Percentiles rank a stretch among this genome's conserved stretches.
Conservation (phyloP, 2,888 invertebrate species). For the Trypoxylon attenuatum region DNA sequence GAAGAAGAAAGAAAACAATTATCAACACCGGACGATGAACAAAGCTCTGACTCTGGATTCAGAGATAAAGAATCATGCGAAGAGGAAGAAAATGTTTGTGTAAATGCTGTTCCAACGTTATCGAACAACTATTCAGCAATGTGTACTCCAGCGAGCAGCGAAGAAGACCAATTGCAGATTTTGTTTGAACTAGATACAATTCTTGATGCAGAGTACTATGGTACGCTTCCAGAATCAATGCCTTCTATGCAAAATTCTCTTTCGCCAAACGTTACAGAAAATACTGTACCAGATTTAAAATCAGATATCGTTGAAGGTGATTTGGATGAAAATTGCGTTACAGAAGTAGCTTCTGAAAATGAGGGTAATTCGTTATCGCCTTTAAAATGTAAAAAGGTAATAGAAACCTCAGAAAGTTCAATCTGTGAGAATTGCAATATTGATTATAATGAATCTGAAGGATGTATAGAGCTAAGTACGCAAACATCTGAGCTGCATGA, state of each 20-base stretch:
- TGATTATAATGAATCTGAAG: not conserved
- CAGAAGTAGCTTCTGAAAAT: slow-evolving; percentile 13
- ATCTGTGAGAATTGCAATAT: not conserved
- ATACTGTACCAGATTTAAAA: not conserved
- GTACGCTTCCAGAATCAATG: slow-evolving; percentile 57
- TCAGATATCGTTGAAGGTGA: too few species aligned
- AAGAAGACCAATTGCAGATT: slow-evolving; percentile 69
- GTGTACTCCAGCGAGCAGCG: slow-evolving; percentile 51
- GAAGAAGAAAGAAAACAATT: slow-evolving; percentile 73
- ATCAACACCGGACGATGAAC: slow-evolving; percentile 75
- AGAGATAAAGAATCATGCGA: slow-evolving; percentile 75
- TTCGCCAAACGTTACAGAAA: slow-evolving; percentile 9
- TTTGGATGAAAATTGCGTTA: slow-evolving; percentile 18
- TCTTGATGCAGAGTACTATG: slow-evolving; percentile 69
- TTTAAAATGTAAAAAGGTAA: not conserved
- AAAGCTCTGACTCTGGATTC: slow-evolving; percentile 76
- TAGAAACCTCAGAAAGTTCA: not conserved
- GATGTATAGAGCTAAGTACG: not conserved
- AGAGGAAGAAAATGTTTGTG: slow-evolving; percentile 68
- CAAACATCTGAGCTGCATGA: not conserved
- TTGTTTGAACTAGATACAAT: slow-evolving; percentile 69
- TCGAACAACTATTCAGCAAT: slow-evolving; percentile 29
- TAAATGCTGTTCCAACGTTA: slow-evolving; percentile 41
- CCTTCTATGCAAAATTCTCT: slow-evolving; percentile 26
- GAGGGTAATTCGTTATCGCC: not conserved